Conservation (phyloP, 2,113 vertebrate species). For the Echinops telfairi region DNA sequence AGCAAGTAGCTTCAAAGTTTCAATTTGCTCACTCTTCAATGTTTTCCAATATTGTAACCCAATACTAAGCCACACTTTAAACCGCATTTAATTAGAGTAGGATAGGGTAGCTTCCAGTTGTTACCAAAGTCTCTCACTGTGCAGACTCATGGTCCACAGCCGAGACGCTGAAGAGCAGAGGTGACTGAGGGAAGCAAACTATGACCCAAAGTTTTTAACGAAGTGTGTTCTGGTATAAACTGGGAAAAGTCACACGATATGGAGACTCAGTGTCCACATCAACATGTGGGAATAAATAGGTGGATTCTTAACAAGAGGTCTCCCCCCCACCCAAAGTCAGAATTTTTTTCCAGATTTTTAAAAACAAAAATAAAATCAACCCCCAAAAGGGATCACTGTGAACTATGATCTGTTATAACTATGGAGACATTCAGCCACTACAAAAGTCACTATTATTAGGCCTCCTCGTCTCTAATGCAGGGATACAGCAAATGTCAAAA, state of each 20-base stretch:
- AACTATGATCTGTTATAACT: no score
- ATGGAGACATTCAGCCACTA: no score
- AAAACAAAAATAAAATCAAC: constrained; percentile 13
- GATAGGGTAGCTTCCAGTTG: not conserved
- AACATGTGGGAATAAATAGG: not conserved
- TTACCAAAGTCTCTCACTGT: not conserved
- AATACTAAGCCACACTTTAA: not conserved
- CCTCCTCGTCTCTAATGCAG: constrained; percentile 1
- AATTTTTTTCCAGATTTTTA: not conserved
- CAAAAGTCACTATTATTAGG: not conserved
- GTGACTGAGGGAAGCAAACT: constrained; percentile 13
- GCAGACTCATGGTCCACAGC: not conserved
- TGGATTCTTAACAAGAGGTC: not conserved
- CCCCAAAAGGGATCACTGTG: not conserved
- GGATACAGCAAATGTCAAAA: not conserved
- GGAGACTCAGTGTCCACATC: not conserved
- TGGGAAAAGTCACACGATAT: not conserved
- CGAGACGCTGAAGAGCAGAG: not conserved
- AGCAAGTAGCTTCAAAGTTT: constrained; percentile 45
- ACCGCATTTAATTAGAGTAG: not conserved
- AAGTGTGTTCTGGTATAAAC: not conserved
- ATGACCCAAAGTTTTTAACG: constrained; percentile 28
- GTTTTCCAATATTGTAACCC: constrained; percentile 32
- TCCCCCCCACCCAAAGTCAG: no score
- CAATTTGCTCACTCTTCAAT: not conserved